Base-by-base conservation (phyloP, 2,113 vertebrate genomes). In the Microcebus jonahi region DNA sequence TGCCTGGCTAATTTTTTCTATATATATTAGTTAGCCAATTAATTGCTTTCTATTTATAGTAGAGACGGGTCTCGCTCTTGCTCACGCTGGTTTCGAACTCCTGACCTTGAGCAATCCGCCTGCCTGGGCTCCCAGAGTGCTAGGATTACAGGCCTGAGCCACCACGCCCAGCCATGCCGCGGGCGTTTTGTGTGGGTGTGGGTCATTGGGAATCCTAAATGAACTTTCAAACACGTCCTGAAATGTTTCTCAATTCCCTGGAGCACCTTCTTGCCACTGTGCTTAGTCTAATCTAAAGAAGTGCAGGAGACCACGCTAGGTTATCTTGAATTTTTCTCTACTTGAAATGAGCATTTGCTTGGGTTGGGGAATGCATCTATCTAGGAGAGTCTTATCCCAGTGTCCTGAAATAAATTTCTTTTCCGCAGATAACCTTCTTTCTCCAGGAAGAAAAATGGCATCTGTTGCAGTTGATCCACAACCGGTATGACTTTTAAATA, bases 401-500 rank as follows among this genome's bases (percentile, higher is more conserved):
- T 55, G 17, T 96, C 57, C 59, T 95, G 50, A 97, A 79, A 42
- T 45, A n/a, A 83, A 9, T 73, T 50, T 97, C 67, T 96, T 67
- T 92, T 86, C 85, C 25, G 36, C 94, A 98, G 98, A 73, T 81
- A 95, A 95, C 34, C 70, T 81, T 79, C 63, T 94, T 67, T 53
- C 59, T 96, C 50, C 73, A 89, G 92, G 75, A 68, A 79, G 93
- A 96, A 96, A 98, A 97, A 99, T 99, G 99, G 98, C 97, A 12
- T 88, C 97, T 25, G 96, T 98, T 92, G 97, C 97, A 84, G 88
- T 95, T 84, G 98, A 98, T 88, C 95, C 97, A 53, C 98, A 98
- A 14, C 98, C 94, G 98, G 99, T 99, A 98, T 25, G 95, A 88
- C 23, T 96, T 93, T 91, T 90, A 53, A 42, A 20, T 82, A 50